Percentiles rank a stretch among this genome's conserved stretches.
phyloP scores from a whole-genome alignment of 1,140 invertebrate genomes.

The Megathymus violae region DNA sequence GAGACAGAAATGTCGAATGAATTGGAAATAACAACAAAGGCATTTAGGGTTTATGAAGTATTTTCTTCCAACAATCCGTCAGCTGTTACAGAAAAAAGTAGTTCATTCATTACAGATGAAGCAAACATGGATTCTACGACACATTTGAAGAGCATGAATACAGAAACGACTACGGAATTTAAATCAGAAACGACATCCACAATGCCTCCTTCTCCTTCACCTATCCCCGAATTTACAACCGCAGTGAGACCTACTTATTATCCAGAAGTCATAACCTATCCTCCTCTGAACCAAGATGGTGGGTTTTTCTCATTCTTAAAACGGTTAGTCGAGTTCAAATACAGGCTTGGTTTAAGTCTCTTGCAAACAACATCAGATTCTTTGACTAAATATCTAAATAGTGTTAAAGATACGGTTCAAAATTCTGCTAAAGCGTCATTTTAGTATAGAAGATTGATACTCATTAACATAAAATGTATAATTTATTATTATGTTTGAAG shows the following conservation, averaged over 20 bases:
- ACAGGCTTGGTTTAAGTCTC: slow-evolving; percentile 76
- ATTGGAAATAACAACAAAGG: slow-evolving; percentile 64
- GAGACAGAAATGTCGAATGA: slow-evolving; percentile 57
- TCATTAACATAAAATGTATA: slow-evolving; percentile 18
- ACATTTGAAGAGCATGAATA: slow-evolving; percentile 56
- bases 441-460: slow-evolving; percentile 9
- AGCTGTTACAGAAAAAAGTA: slow-evolving; percentile 42
- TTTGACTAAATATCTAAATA: slow-evolving; percentile 73
- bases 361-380: slow-evolving; percentile 77
- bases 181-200: slow-evolving; percentile 65
- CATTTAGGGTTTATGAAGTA: slow-evolving; percentile 72
- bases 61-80: slow-evolving; percentile 51
- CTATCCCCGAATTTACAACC: slow-evolving; percentile 48
- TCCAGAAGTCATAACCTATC: slow-evolving; percentile 70
- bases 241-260: slow-evolving; percentile 48
- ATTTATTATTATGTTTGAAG: slow-evolving; percentile 7
- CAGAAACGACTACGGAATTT: slow-evolving; percentile 68
- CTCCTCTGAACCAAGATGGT: slow-evolving; percentile 55
- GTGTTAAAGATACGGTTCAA: slow-evolving; percentile 63
- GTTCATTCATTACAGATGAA: slow-evolving; percentile 37
- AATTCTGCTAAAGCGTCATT: slow-evolving; percentile 58
- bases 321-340: slow-evolving; percentile 78
- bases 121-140: slow-evolving; percentile 52
- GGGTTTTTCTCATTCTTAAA: slow-evolving; percentile 76
- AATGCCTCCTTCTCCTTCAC: slow-evolving; percentile 51